These are phyloP conservation scores for Pachycephus smyrnensis DNA, from an alignment of 2,888 invertebrate genomes.

Conservation along the genomic window DNA sequence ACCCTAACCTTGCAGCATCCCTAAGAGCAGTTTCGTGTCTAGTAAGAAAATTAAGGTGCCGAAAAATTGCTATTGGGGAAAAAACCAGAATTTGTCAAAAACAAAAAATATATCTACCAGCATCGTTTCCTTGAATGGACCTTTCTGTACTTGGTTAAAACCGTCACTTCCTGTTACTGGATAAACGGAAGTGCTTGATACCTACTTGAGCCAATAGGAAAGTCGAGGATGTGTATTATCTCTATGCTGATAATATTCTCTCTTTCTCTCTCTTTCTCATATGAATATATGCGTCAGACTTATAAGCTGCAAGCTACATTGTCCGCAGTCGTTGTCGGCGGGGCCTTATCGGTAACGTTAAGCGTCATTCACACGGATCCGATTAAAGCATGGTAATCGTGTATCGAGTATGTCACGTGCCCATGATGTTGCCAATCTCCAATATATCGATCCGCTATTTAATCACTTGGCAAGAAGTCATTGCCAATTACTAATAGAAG, in stretches of 20 bases:
- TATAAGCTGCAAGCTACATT: neutral
- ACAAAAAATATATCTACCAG: neutral
- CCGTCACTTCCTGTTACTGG: neutral
- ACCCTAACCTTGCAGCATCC: neutral
- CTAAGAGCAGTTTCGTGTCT: neutral
- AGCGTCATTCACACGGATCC: neutral
- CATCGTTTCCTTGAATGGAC: neutral
- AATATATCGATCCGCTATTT: conserved; percentile 48
- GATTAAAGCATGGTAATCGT: neutral
- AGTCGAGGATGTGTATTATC: neutral
- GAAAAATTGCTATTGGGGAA: too few species aligned
- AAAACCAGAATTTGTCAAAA: neutral
- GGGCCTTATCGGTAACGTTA: neutral
- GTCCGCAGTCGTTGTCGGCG: neutral
- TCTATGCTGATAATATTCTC: neutral
- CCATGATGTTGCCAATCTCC: conserved; percentile 35
- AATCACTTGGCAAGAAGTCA: conserved; percentile 36
- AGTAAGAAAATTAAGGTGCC: neutral
- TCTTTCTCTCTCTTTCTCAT: neutral
- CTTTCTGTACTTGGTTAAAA: neutral
- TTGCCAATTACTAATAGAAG: conserved; percentile 44
- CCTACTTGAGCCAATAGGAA: neutral
- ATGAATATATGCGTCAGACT: neutral
- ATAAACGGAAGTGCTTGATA: neutral
- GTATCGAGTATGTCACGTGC: neutral